Percentiles rank a stretch among this genome's conserved stretches.
Conservation (phyloP, 2,888 invertebrate genomes). For the Drosophila melanosoma region DNA sequence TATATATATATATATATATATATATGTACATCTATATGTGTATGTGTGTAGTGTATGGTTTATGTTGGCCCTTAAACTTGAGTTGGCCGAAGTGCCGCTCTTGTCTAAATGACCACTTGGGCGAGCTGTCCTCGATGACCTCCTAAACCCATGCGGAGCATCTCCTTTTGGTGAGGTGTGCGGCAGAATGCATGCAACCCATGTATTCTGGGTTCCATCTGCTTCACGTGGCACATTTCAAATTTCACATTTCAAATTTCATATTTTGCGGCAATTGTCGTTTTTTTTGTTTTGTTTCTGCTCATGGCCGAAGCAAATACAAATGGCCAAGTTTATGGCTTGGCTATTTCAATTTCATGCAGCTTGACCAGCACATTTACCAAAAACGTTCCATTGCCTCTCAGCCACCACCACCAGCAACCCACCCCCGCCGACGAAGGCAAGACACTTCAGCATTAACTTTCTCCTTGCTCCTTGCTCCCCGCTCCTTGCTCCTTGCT, state of each 20-base stretch:
- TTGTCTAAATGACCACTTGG: slow-evolving; percentile 53
- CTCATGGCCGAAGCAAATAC: slow-evolving; percentile 57
- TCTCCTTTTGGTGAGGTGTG: background rate
- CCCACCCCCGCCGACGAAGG: background rate
- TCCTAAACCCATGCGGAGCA: slow-evolving; percentile 13
- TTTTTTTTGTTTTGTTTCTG: slow-evolving; percentile 40
- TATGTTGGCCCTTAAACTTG: slow-evolving; percentile 37
- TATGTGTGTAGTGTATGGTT: slow-evolving; percentile 6
- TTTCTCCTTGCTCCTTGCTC: slow-evolving; percentile 15
- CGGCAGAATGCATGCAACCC: slow-evolving; percentile 1
- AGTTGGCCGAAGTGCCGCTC: slow-evolving; percentile 38
- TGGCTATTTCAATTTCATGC: slow-evolving; percentile 79
- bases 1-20: background rate
- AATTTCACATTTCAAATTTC: slow-evolving; percentile 53
- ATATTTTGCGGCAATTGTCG: slow-evolving; percentile 68
- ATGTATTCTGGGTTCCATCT: slow-evolving; percentile 26
- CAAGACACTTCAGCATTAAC: slow-evolving; percentile 53
- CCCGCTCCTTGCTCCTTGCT: too few species aligned
- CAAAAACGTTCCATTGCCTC: slow-evolving; percentile 30
- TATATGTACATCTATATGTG: too few species aligned
- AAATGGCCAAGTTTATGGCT: slow-evolving; percentile 78
- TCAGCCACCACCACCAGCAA: background rate
- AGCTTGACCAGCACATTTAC: slow-evolving; percentile 73
- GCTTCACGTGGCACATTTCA: slow-evolving; percentile 50
- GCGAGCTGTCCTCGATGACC: slow-evolving; percentile 15